Base-by-base conservation (phyloP, 2,797 vertebrate genomes). In the Podarcis siculus region DNA sequence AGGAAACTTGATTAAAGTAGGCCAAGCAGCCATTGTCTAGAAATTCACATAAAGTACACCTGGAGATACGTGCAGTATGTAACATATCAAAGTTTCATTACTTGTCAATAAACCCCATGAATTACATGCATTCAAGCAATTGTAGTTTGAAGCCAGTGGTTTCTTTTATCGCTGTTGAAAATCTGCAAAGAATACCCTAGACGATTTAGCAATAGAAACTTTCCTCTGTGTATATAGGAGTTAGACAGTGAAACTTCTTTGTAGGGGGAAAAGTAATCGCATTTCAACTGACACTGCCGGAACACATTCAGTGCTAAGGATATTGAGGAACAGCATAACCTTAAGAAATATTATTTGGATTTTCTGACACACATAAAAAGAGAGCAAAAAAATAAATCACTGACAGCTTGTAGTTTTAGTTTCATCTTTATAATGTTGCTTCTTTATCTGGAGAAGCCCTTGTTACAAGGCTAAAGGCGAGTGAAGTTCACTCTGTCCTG, bases 401-500 rank as follows among this genome's bases (percentile, higher is more conserved):
- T 75, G 17, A 42, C 23, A 91, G 66, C 37, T 93, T 67, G 92
- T 92, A 58, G 81, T 95, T 94, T 90, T 90, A 86, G 78, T 92
- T 91, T 91, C 25, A 75, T 92, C 92, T 88, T 61, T 81, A 42
- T 21, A 45, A 55, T 61, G 79, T 72, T 84, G 87, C 25, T 82
- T 90, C 91, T 92, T 95, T 91, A 85, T 94, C 83, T 85, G 67
- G 78, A 84, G 95, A 95, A 87, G 80, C 55, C 10, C 17, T 86
- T 27, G 93, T 91, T 82, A 17, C 58, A 76, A 92, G 79, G 79
- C 89, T 72, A 0, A 2, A 88, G 61, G 83, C 58, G 67, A 90
- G n/a, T 85, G 91, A 69, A 91, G 82, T 92, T 94, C 83, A 90
- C 87, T 95, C 88, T 82, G 79, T 93, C 94, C 85, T 95, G 94